A percentile compares a stretch with the other conserved stretches of the same genome.
Evolutionary conservation across 2,888 invertebrate genomes (phyloP).

Genomic region (Ennomos quercinarius): DNA sequence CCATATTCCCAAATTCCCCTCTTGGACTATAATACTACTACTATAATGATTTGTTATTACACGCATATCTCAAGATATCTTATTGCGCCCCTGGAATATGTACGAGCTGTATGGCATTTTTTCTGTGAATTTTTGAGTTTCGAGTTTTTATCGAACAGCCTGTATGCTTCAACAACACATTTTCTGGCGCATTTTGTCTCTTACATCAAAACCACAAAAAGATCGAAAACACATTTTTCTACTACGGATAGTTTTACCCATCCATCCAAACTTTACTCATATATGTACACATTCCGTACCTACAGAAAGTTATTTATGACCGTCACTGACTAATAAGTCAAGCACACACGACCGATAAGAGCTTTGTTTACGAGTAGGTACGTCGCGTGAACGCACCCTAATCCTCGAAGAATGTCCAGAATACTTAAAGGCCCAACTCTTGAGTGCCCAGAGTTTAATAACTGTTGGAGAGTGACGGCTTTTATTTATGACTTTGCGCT

Average conservation of each 20-base stretch:
- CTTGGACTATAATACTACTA: no score
- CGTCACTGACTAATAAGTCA: slow-evolving; percentile 47
- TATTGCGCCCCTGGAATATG: no score
- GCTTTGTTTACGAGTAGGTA: slow-evolving; percentile 40
- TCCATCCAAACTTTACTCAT: slow-evolving; percentile 18
- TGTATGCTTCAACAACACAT: no score
- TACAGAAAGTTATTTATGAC: slow-evolving; percentile 23
- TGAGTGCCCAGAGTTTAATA: slow-evolving; percentile 30
- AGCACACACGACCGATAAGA: slow-evolving; percentile 47
- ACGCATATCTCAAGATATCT: no score
- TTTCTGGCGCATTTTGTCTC: no score
- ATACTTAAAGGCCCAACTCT: slow-evolving; percentile 29
- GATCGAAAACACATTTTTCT: slow-evolving; percentile 4
- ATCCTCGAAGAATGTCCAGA: slow-evolving; percentile 42
- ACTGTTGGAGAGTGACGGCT: slow-evolving; percentile 38
- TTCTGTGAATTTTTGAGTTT: no score
- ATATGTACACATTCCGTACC: slow-evolving; percentile 14
- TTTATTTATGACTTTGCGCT: slow-evolving; percentile 37
- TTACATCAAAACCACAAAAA: neutral
- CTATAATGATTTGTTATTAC: no score
- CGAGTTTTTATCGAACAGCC: no score
- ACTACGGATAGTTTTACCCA: slow-evolving; percentile 1
- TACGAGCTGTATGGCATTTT: no score
- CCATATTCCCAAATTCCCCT: no score
- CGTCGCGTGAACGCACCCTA: slow-evolving; percentile 45